Evolutionary conservation across 2,797 vertebrate genomes (phyloP).

Genomic region (Amblyraja radiata): DNA sequence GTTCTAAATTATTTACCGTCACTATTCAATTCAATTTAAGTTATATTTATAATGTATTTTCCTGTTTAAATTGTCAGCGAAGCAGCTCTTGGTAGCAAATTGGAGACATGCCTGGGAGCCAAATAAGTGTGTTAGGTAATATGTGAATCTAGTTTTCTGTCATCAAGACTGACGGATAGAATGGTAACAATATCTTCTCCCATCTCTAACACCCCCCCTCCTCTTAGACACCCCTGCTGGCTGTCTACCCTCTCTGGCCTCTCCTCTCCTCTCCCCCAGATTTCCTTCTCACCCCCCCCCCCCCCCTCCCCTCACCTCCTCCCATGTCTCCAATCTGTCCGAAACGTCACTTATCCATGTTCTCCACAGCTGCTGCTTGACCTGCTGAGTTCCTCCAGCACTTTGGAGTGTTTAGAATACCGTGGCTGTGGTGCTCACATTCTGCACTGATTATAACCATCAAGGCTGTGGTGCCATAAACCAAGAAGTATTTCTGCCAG

Average conservation of each 20-base stretch:
- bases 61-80: background rate
- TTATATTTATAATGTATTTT: background rate
- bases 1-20: background rate
- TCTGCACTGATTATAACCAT: background rate
- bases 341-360: no score
- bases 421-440: background rate
- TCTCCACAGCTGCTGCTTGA: no score
- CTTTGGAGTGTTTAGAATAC: no score
- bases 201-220: no score
- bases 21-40: background rate
- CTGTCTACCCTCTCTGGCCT: no score
- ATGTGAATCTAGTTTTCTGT: background rate
- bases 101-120: background rate
- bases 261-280: no score
- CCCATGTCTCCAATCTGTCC: no score
- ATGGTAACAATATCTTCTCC: no score
- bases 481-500: background rate
- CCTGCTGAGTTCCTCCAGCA: no score
- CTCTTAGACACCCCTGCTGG: no score
- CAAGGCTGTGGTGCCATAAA: background rate
- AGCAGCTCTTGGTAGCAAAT: background rate
- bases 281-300: no score
- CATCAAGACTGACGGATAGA: background rate
- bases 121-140: background rate
- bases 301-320: no score